Evolutionary conservation across 2,888 invertebrate species (phyloP).

Genomic region (Melanchra persicariae): DNA sequence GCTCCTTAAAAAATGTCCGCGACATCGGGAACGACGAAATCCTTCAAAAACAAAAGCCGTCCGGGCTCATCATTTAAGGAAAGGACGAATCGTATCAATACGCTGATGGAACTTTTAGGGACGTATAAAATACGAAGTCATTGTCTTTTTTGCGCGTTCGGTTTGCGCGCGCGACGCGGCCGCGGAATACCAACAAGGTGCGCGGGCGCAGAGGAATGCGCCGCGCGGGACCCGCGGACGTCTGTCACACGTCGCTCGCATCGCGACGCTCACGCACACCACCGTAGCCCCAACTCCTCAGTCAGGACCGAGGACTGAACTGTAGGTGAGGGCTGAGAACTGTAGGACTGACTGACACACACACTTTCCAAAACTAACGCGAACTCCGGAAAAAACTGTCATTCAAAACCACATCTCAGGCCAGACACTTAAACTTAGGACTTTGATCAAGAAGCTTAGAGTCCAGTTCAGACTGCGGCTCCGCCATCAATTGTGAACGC

Average conservation of each 20-base stretch:
- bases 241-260: constrained; percentile 67
- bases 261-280: constrained; percentile 57
- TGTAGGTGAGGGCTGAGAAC: constrained; percentile 35
- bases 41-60: constrained; percentile 77
- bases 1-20: constrained; percentile 68
- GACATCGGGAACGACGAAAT: constrained; percentile 73
- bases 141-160: constrained; percentile 87
- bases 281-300: not conserved
- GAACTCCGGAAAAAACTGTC: constrained; percentile 66
- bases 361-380: constrained; percentile 68
- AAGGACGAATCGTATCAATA: constrained; percentile 82
- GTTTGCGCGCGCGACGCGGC: constrained; percentile 80
- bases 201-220: constrained; percentile 73
- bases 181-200: constrained; percentile 86
- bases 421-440: constrained; percentile 1
- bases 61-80: constrained; percentile 76
- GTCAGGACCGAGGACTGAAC: not conserved
- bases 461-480: constrained; percentile 31
- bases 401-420: constrained; percentile 59
- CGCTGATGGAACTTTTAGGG: constrained; percentile 87
- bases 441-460: constrained; percentile 13
- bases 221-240: constrained; percentile 62
- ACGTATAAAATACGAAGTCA: constrained; percentile 87
- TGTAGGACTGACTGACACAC: constrained; percentile 61
- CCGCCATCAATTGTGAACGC: constrained; percentile 59